These are phyloP conservation scores for Battus philenor DNA, from an alignment of 1,140 invertebrate species.

Conservation along the genomic window DNA sequence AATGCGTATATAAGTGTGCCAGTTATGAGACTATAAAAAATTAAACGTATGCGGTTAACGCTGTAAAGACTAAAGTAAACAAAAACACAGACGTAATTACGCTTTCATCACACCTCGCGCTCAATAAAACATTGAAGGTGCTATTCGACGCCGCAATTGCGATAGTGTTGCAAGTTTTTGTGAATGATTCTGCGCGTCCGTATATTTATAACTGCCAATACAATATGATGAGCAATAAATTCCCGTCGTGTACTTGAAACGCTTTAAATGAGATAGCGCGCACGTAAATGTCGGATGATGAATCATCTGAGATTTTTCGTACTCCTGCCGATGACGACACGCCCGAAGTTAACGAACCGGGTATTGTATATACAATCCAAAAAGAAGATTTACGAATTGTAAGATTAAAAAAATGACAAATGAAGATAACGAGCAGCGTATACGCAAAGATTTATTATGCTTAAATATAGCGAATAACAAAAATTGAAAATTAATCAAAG, in stretches of 20 bases:
- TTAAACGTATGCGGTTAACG: too few relatives aligned
- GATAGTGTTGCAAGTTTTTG: slow-evolving; percentile 1
- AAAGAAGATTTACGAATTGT: slow-evolving; percentile 8
- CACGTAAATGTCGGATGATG: slow-evolving; percentile 9
- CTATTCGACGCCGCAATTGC: not conserved
- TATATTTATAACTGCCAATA: slow-evolving; percentile 10
- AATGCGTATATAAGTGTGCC: too few relatives aligned
- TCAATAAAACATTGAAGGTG: not conserved
- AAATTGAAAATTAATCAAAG: too few relatives aligned
- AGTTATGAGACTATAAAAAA: too few relatives aligned
- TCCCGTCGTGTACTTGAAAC: slow-evolving; percentile 21
- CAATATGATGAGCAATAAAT: slow-evolving; percentile 24
- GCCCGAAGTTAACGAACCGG: slow-evolving; percentile 9
- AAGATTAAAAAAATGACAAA: slow-evolving; percentile 3
- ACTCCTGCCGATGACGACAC: slow-evolving; percentile 1
- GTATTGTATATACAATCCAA: not conserved
- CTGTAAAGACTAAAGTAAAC: too few relatives aligned
- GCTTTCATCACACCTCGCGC: too few relatives aligned
- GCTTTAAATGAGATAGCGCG: slow-evolving; percentile 12
- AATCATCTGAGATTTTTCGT: slow-evolving; percentile 12
- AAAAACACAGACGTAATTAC: too few relatives aligned
- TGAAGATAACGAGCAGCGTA: not conserved
- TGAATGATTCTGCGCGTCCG: not conserved
- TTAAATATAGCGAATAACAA: too few relatives aligned
- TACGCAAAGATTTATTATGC: too few relatives aligned